These are phyloP conservation scores for Tanypteryx hageni DNA, from an alignment of 2,888 invertebrate genomes.

Conservation along the genomic window DNA sequence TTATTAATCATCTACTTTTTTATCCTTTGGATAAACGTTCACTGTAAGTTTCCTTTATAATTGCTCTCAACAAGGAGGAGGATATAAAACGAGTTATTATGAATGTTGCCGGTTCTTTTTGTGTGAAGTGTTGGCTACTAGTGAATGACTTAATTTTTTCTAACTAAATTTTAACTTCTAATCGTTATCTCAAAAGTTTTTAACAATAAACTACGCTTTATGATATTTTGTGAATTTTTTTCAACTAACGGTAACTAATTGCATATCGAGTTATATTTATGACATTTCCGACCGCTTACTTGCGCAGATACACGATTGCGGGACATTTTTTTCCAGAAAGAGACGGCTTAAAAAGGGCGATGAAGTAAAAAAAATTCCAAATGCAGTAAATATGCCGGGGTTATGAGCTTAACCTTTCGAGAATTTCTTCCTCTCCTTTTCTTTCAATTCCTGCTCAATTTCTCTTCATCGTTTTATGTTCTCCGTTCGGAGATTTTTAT, in stretches of 20 bases:
- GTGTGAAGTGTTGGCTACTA: background rate
- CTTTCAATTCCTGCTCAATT: constrained; percentile 8
- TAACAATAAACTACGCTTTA: too few species aligned
- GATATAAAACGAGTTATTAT: too few species aligned
- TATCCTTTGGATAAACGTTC: background rate
- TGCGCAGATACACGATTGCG: background rate
- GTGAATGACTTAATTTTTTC: background rate
- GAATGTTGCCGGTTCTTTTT: too few species aligned
- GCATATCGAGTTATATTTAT: background rate
- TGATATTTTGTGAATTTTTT: too few species aligned
- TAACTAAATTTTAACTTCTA: background rate
- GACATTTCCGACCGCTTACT: background rate
- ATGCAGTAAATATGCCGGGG: constrained; percentile 1
- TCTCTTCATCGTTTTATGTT: background rate
- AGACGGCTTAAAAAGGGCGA: background rate
- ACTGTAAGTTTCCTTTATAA: background rate
- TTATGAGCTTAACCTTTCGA: background rate
- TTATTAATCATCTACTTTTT: background rate
- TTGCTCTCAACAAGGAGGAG: background rate
- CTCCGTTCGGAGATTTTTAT: constrained; percentile 10
- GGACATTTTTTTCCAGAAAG: background rate
- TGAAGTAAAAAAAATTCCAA: background rate
- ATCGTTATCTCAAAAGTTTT: too few species aligned
- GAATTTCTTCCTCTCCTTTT: background rate
- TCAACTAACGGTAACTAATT: too few species aligned